A percentile compares a stretch with the other conserved stretches of the same genome.
Evolutionary conservation across 2,797 vertebrate species (phyloP).

Genomic region (Enoplosus armatus): DNA sequence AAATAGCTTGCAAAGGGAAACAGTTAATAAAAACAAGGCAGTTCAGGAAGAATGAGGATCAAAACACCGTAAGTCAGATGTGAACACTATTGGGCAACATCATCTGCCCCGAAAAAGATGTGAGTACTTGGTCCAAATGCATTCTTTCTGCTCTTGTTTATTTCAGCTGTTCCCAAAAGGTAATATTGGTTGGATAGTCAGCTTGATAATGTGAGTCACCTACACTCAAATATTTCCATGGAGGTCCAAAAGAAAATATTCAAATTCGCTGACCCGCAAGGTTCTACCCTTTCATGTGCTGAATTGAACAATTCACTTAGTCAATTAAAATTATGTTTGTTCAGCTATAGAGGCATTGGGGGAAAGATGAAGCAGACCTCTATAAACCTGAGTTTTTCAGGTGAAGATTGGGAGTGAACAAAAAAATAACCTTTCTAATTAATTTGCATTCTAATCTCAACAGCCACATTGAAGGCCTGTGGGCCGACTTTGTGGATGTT

Average conservation of each 20-base stretch:
- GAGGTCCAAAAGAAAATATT: constrained; percentile 48
- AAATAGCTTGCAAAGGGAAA: constrained; percentile 54
- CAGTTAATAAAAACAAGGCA: constrained; percentile 56
- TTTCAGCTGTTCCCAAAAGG: constrained; percentile 14
- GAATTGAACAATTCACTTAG: constrained; percentile 49
- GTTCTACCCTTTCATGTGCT: constrained; percentile 48
- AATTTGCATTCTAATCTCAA: constrained; percentile 68
- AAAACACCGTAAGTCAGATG: constrained; percentile 42
- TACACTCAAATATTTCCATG: constrained; percentile 36
- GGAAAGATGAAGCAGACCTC: constrained; percentile 39
- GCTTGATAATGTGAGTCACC: constrained; percentile 32
- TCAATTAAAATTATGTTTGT: constrained; percentile 59
- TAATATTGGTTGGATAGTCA: constrained; percentile 33
- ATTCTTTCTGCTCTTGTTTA: constrained; percentile 40
- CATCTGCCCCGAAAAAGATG: constrained; percentile 22
- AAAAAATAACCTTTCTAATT: constrained; percentile 56
- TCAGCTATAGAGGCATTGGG: constrained; percentile 5
- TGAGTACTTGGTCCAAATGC: constrained; percentile 4
- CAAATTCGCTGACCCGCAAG: constrained; percentile 39
- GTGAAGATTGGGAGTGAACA: constrained; percentile 44
- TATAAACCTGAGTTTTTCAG: constrained; percentile 47
- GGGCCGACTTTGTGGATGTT: constrained; percentile 51
- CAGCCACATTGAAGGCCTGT: constrained; percentile 40
- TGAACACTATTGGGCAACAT: constrained; percentile 31
- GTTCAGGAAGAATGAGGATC: constrained; percentile 33